Evolutionary conservation across 2,797 vertebrate species (phyloP), one percentile per base, ranked within the genome.

Genomic region (Hypotaenidia philippensis): DNA sequence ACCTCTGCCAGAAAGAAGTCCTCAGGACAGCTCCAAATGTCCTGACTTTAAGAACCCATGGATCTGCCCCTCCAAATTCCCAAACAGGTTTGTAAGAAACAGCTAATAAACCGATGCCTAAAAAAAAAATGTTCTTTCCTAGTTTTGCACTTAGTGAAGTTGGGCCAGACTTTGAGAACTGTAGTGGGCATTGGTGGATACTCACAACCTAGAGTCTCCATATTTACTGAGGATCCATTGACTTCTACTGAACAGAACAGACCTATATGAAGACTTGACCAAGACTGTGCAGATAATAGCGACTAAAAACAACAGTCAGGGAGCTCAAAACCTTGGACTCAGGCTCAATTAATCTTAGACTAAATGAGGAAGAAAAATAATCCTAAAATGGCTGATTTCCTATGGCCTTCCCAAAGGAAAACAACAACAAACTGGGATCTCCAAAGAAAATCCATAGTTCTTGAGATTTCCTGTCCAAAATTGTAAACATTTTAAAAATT

Each of bases 291-390:
- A 89, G 61, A 89, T 36, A 45, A 45, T 52, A 83, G 55, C 44
- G 61, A 90, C 83, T 87, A 93, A 97, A 96, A 53, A 22, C 26
- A 74, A 41, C 27, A 75, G 71, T 32, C 63, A 65, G 50, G 36
- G 71, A 69, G 38, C 41, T 89, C 0, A 0, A 69, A 81, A 63
- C 72, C n/a, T 41, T 49, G 40, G 19, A 29, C 52, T 74, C 41
- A 61, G 65, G 70, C 25, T 92, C 41, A 61, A 27, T 34, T 79
- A 61, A 65, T 14, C 56, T 76, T 3, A 75, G 82, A 20, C 15
- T 85, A 85, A 91, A 83, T 40, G 57, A 75, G 44, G 31, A 74
- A 47, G 27, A 86, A 59, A 83, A 52, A 49, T 47, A 81, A 34
- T 31, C 11, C 3, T 21, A 50, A 64, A n/a, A 63, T 1, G 2